phyloP scores from a whole-genome alignment of 1,140 invertebrate genomes.

The Brachionus sp. region DNA sequence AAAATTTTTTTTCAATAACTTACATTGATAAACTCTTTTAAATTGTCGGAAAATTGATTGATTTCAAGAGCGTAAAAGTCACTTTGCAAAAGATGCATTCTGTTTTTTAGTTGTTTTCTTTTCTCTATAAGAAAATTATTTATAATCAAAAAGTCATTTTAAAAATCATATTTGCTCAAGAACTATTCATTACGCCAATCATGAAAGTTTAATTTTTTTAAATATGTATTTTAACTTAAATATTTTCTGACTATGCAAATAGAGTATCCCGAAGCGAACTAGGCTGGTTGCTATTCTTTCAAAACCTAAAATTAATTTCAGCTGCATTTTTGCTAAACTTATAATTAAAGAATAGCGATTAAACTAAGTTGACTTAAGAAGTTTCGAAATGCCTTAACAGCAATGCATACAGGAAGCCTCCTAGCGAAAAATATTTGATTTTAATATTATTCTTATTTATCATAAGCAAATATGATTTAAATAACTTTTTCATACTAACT shows the following conservation, averaged over 20 bases:
- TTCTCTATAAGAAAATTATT: not conserved
- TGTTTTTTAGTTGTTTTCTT: not conserved
- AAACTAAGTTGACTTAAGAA: not conserved
- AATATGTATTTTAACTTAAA: constrained; percentile 1
- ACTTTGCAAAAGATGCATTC: not conserved
- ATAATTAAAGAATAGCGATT: not conserved
- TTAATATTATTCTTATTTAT: not conserved
- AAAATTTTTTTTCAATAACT: not conserved
- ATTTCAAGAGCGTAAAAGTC: not conserved
- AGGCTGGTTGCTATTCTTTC: not conserved
- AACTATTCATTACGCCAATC: not conserved
- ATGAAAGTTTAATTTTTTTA: not conserved
- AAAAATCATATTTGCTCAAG: not conserved
- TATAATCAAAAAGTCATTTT: not conserved
- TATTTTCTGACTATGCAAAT: not conserved
- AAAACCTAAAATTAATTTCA: not conserved
- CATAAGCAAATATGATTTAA: not conserved
- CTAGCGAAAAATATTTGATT: not conserved
- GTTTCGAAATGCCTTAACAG: not conserved
- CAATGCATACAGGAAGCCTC: not conserved
- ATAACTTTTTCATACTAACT: not conserved
- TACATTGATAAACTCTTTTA: not conserved
- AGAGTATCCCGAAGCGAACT: not conserved
- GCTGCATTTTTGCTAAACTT: not conserved
- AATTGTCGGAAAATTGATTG: not conserved